Percentiles rank a stretch among this genome's conserved stretches.
These are phyloP conservation scores for Clavelina lepadiformis DNA, from an alignment of 23 tunicate genomes.

Conservation along the genomic window DNA sequence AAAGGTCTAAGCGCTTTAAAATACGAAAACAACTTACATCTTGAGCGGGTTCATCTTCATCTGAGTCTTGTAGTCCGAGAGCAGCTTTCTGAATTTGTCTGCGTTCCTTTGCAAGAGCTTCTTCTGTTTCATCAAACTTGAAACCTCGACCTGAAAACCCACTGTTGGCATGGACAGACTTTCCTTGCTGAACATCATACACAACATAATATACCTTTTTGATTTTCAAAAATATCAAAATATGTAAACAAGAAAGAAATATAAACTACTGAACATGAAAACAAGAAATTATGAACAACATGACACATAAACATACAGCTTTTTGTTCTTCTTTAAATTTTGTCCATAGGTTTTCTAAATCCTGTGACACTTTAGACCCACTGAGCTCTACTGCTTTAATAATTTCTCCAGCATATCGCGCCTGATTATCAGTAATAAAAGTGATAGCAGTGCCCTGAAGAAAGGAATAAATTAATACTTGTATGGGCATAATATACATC, in stretches of 20 bases:
- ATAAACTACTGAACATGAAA: not conserved
- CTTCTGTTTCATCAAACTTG: slow-evolving; percentile 96
- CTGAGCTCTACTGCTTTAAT: slow-evolving; percentile 94
- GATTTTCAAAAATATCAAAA: not conserved
- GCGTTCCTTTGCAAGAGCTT: slow-evolving; percentile 74
- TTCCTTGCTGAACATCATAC: slow-evolving; percentile 52
- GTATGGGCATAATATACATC: too few relatives aligned
- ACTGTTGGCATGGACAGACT: slow-evolving; percentile 67
- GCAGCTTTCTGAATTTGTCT: slow-evolving; percentile 95
- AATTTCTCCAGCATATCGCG: slow-evolving; percentile 94
- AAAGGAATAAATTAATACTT: not conserved
- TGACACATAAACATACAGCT: slow-evolving; percentile 28
- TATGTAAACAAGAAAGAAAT: not conserved
- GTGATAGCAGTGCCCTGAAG: slow-evolving; percentile 78
- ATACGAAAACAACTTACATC: slow-evolving; percentile 31
- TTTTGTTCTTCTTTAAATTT: slow-evolving; percentile 75
- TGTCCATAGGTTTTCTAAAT: slow-evolving; percentile 63
- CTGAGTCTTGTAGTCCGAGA: slow-evolving; percentile 86
- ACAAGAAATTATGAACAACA: not conserved
- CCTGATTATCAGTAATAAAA: slow-evolving; percentile 85
- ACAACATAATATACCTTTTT: not conserved
- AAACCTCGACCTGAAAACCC: slow-evolving; percentile 95
- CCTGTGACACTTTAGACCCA: slow-evolving; percentile 52
- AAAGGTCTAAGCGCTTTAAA: too few relatives aligned
- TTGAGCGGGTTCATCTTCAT: slow-evolving; percentile 86